A percentile compares a stretch with the other conserved stretches of the same genome.
Evolutionary conservation across 2,797 vertebrate species (phyloP).

Genomic region (Lacerta agilis): DNA sequence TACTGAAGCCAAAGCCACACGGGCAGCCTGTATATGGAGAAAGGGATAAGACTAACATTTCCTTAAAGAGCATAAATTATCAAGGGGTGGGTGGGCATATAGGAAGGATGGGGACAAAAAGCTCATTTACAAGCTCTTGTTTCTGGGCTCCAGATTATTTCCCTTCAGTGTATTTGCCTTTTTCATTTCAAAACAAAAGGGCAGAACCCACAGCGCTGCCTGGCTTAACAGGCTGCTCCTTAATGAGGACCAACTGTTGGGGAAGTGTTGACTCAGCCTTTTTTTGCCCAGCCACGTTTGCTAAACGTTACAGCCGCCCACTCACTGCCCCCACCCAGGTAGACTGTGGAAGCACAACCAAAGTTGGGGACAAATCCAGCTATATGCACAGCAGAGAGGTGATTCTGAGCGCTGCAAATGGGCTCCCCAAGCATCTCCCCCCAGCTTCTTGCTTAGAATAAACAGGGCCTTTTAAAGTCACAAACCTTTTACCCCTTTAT

Average conservation of each 20-base stretch:
- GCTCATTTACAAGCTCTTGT: slow-evolving; percentile 2
- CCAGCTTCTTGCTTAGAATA: background rate
- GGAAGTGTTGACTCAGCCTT: slow-evolving; percentile 61
- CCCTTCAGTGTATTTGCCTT: background rate
- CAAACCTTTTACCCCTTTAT: background rate
- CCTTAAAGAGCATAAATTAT: background rate
- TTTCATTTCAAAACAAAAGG: slow-evolving; percentile 24
- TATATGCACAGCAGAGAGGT: background rate
- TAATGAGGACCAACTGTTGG: slow-evolving; percentile 66
- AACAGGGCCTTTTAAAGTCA: background rate
- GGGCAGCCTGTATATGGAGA: background rate
- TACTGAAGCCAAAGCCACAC: background rate
- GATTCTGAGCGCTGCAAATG: background rate
- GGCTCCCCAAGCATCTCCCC: no score
- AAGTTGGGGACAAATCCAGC: background rate
- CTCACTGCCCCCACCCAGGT: slow-evolving; percentile 25
- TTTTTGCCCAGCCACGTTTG: slow-evolving; percentile 48
- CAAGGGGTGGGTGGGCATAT: background rate
- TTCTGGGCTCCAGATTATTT: background rate
- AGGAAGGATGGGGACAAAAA: slow-evolving; percentile 9
- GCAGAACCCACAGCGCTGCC: slow-evolving; percentile 5
- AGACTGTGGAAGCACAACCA: background rate
- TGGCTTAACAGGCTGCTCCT: slow-evolving; percentile 45
- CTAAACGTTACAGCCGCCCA: slow-evolving; percentile 57
- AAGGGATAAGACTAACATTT: background rate